A percentile compares a stretch with the other conserved stretches of the same genome.
These are phyloP conservation scores for Hydropsyche tenuis DNA, from an alignment of 1,140 invertebrate genomes.

Conservation along the genomic window DNA sequence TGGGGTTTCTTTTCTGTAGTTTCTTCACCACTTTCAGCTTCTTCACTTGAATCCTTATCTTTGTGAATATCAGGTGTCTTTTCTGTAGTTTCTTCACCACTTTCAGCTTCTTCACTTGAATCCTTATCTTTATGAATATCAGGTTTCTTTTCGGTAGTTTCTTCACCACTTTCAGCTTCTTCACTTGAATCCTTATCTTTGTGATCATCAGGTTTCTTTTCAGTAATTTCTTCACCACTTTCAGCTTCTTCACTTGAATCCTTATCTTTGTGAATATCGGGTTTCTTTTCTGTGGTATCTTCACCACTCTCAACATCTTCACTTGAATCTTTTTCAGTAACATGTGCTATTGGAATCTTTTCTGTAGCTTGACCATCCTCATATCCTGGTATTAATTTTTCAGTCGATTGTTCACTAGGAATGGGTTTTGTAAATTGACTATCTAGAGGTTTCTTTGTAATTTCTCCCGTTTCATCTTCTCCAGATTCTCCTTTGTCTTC, in stretches of 20 bases:
- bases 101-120: not conserved
- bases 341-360: not conserved
- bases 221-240: constrained; percentile 10
- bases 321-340: not conserved
- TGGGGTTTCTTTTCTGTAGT: not conserved
- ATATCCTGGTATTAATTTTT: too few relatives aligned
- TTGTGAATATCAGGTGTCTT: not conserved
- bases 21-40: not conserved
- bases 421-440: too few relatives aligned
- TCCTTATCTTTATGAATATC: not conserved
- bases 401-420: too few relatives aligned
- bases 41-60: not conserved
- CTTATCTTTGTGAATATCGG: too few relatives aligned
- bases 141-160: not conserved
- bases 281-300: constrained; percentile 3
- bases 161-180: not conserved
- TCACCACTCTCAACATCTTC: not conserved
- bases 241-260: not conserved
- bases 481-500: not conserved
- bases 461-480: not conserved
- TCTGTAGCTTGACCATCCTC: not conserved
- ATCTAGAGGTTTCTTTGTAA: not conserved
- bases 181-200: not conserved
- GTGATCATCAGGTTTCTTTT: not conserved
- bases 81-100: not conserved